Evolutionary conservation across 2,888 invertebrate species (phyloP), one percentile per base, ranked within the genome.

Genomic region (Drosophila subsilvestris): DNA sequence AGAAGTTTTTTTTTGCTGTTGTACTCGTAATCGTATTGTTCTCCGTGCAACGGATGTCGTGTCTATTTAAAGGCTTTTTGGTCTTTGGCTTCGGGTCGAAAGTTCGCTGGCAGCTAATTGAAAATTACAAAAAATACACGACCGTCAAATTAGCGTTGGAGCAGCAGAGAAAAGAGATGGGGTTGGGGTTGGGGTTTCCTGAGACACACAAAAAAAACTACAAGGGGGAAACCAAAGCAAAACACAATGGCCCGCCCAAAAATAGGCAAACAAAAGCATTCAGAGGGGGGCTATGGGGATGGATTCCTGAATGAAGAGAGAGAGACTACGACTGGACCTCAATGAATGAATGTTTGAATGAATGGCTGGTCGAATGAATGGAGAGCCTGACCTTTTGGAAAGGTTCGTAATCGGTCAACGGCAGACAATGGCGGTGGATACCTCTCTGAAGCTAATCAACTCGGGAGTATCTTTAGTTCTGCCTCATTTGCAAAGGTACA

Each of bases 41-140:
- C 37, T 37, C 37, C 2, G 7, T 37, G 56, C 61, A 37, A 20
- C 17, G 49, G 66, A 57, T 44, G 66, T 49, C 49, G 37, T 37
- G 37, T 68, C 59, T 50, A 50, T 48, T 68, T 68, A 59, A 48
- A 42, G 37, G 50, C 47, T 18, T 9, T 44, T 59, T 51, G 51
- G 47, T 50, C 44, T 9, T 18, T 43, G 20, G 20, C 20, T 45
- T 29, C 45, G 32, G 56, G 55, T 63, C 63, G 57, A 70, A 56
- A 57, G 71, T 49, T 49, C 49, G 18, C 53, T 29, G 32, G 1
- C 45, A 14, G 74, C 80, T 82, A 77, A 80, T 79, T 59, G 62
- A 59, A 69, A 48, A 61, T 49, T 85, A 70, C 79, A 81, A 79
- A 68, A 68, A 79, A 59, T 71, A 50, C 56, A 65, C 66, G 49